A percentile compares a stretch with the other conserved stretches of the same genome.
These are phyloP conservation scores for Anoplius nigerrimus DNA, from an alignment of 2,888 invertebrate genomes.

Conservation along the genomic window DNA sequence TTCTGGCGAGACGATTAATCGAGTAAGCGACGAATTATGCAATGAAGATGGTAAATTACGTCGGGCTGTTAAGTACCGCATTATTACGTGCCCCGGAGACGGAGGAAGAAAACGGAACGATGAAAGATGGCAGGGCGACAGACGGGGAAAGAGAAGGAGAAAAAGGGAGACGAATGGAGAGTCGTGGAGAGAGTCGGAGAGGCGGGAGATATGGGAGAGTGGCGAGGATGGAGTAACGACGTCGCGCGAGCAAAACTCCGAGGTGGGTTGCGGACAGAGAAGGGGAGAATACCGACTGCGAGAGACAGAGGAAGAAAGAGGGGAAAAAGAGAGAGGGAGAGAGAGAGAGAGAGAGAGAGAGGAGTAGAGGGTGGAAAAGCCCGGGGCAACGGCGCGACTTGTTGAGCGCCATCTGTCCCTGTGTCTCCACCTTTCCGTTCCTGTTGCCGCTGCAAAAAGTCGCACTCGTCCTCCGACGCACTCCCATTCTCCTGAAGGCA, in stretches of 20 bases:
- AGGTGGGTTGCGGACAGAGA: slow-evolving; percentile 14
- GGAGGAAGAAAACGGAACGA: slow-evolving; percentile 15
- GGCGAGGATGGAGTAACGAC: neutral
- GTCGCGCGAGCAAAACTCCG: neutral
- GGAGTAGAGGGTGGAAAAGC: slow-evolving; percentile 26
- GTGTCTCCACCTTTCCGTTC: slow-evolving; percentile 44
- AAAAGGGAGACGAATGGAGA: slow-evolving; percentile 12
- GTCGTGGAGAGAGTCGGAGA: slow-evolving; percentile 8
- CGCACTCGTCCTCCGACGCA: slow-evolving; percentile 43
- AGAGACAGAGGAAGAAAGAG: neutral
- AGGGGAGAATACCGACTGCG: slow-evolving; percentile 2
- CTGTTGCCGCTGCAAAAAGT: slow-evolving; percentile 46
- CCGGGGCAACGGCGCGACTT: slow-evolving; percentile 50
- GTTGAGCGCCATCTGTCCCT: slow-evolving; percentile 62
- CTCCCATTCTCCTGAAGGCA: neutral
- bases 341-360: slow-evolving; percentile 16
- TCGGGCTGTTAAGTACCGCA: slow-evolving; percentile 17
- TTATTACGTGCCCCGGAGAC: slow-evolving; percentile 35
- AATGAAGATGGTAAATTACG: slow-evolving; percentile 46
- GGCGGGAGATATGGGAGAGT: slow-evolving; percentile 7
- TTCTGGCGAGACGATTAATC: slow-evolving; percentile 31
- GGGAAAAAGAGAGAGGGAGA: slow-evolving; percentile 7
- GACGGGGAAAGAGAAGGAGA: slow-evolving; percentile 20
- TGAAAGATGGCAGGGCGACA: slow-evolving; percentile 21
- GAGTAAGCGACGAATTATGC: slow-evolving; percentile 29